phyloP scores from a whole-genome alignment of 2,888 invertebrate species.

The Oxyteleia sp. region DNA sequence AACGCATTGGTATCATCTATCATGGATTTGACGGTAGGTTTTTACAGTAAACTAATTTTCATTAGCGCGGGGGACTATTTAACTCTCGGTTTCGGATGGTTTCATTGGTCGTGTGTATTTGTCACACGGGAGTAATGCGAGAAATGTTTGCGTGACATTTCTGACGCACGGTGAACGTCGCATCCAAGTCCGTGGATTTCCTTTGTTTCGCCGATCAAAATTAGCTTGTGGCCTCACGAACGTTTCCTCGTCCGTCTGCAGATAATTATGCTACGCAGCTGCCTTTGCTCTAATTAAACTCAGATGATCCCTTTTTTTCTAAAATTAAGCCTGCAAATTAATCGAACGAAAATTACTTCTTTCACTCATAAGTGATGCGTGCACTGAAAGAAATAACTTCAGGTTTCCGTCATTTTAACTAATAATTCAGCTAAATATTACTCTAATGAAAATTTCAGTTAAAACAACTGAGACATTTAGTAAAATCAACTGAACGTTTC shows the following conservation, averaged over 20 bases:
- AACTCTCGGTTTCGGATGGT: neutral
- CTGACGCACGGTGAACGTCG: neutral
- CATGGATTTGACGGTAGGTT: no score
- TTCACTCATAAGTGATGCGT: no score
- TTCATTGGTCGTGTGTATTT: neutral
- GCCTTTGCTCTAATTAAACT: neutral
- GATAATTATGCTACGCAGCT: neutral
- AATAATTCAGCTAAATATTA: no score
- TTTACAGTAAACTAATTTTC: no score
- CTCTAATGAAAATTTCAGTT: no score
- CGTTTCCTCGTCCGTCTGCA: neutral
- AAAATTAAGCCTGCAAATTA: neutral
- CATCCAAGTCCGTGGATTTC: neutral
- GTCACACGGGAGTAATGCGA: slow-evolving; percentile 4
- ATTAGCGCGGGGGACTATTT: no score
- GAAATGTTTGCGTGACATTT: slow-evolving; percentile 14
- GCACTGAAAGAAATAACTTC: no score
- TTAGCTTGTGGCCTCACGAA: neutral
- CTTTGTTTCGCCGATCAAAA: slow-evolving; percentile 11
- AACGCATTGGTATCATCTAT: no score
- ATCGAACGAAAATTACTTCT: no score
- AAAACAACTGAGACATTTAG: no score
- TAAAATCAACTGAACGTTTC: no score
- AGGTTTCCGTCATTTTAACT: no score
- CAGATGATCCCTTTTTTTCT: neutral